Evolutionary conservation across 2,888 invertebrate species (phyloP).

Genomic region (Netelia melanura): DNA sequence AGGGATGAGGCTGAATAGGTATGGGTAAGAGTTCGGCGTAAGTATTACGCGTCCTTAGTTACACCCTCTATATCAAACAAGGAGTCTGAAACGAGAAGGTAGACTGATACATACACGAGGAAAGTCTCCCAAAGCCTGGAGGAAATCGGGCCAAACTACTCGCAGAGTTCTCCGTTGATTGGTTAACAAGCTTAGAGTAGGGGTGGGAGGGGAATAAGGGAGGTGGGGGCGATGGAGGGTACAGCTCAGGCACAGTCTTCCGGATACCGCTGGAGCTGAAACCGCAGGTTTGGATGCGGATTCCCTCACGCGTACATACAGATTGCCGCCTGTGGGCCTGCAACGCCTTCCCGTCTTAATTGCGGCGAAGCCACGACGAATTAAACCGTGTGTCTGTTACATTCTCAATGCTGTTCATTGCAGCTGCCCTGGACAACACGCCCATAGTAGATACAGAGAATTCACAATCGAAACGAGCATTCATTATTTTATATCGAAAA

Average conservation of each 20-base stretch:
- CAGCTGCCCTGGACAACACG: background rate
- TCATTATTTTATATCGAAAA: background rate
- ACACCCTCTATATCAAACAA: background rate
- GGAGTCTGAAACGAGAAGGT: background rate
- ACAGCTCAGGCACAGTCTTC: background rate
- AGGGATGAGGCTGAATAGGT: background rate
- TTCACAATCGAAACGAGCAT: background rate
- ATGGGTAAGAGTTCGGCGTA: background rate
- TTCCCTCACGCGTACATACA: constrained; percentile 15
- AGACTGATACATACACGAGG: background rate
- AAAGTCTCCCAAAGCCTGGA: constrained; percentile 31
- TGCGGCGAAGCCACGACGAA: constrained; percentile 29
- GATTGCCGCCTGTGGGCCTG: constrained; percentile 7
- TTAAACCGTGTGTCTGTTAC: constrained; percentile 40
- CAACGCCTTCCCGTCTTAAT: constrained; percentile 15
- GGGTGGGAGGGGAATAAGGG: constrained; percentile 16
- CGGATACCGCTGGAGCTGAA: constrained; percentile 37
- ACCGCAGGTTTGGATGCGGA: constrained; percentile 28
- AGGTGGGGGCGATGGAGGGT: background rate
- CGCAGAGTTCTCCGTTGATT: constrained; percentile 72
- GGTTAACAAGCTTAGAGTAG: constrained; percentile 72
- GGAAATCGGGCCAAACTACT: constrained; percentile 73
- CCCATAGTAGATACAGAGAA: background rate
- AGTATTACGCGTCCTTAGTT: background rate
- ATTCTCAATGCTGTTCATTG: constrained; percentile 27